phyloP scores from a whole-genome alignment of 2,888 invertebrate species.

The Papilio protenor region DNA sequence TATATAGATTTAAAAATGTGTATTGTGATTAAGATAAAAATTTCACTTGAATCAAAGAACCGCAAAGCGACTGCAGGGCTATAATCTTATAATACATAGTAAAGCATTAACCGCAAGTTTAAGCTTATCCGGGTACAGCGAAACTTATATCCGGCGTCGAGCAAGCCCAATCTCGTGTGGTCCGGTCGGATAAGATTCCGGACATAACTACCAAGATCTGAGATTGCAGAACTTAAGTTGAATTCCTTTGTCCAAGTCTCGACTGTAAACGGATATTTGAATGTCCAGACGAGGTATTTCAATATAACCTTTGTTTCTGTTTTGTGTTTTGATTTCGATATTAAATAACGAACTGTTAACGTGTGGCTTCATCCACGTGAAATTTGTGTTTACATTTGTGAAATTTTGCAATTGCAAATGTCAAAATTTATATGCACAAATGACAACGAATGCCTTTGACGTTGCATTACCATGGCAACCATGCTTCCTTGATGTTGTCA shows the following conservation, averaged over 20 bases:
- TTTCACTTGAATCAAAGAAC: slow-evolving; percentile 6
- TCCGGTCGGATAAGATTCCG: slow-evolving; percentile 41
- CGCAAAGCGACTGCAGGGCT: slow-evolving; percentile 24
- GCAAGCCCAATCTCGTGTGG: slow-evolving; percentile 41
- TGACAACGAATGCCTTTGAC: too few relatives aligned
- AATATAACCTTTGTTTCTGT: slow-evolving; percentile 10
- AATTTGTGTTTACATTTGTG: too few relatives aligned
- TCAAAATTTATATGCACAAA: too few relatives aligned
- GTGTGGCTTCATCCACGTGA: too few relatives aligned
- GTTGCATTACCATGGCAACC: too few relatives aligned
- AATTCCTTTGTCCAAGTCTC: slow-evolving; percentile 46
- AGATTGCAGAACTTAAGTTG: slow-evolving; percentile 62
- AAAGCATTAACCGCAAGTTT: slow-evolving; percentile 33
- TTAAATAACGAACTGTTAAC: not conserved
- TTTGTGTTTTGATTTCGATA: not conserved
- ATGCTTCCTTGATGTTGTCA: too few relatives aligned
- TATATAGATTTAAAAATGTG: too few relatives aligned
- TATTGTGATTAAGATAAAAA: not conserved
- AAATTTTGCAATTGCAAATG: too few relatives aligned
- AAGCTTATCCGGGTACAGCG: slow-evolving; percentile 30
- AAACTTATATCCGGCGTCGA: slow-evolving; percentile 42
- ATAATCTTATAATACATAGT: slow-evolving; percentile 17
- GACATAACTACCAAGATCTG: slow-evolving; percentile 56
- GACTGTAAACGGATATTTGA: slow-evolving; percentile 31
- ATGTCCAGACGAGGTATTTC: slow-evolving; percentile 27